A percentile compares a stretch with the other conserved stretches of the same genome.
These are phyloP conservation scores for Thereva nobilitata DNA, from an alignment of 2,888 invertebrate species.

Conservation along the genomic window DNA sequence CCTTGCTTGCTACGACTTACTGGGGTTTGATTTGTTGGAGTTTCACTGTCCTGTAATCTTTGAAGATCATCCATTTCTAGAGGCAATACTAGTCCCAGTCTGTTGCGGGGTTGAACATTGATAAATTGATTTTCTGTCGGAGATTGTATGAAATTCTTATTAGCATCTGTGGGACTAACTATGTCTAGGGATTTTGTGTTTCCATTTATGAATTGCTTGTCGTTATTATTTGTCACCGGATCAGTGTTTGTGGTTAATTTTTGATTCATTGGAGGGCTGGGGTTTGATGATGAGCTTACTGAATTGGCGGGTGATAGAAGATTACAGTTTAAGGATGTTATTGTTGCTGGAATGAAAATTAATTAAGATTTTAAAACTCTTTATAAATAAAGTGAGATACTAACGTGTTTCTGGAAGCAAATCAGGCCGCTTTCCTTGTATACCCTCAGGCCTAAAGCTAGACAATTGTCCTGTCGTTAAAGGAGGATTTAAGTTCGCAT, in stretches of 20 bases:
- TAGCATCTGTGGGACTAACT: constrained; percentile 39
- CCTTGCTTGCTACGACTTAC: constrained; percentile 66
- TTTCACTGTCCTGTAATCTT: constrained; percentile 50
- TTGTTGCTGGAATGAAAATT: constrained; percentile 57
- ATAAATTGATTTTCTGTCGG: constrained; percentile 31
- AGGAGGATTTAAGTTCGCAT: constrained; percentile 59
- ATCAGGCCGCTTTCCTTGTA: constrained; percentile 61
- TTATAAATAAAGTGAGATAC: constrained; percentile 39
- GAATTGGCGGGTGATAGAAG: constrained; percentile 58
- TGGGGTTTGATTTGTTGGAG: constrained; percentile 53
- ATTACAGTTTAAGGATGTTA: constrained; percentile 63
- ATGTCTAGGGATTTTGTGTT: constrained; percentile 39
- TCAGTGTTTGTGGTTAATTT: constrained; percentile 16
- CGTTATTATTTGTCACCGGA: constrained; percentile 9
- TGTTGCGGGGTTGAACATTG: constrained; percentile 48
- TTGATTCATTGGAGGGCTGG: constrained; percentile 44
- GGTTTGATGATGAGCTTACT: constrained; percentile 47
- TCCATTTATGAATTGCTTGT: constrained; percentile 29
- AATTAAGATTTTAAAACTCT: background rate
- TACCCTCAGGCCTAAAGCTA: constrained; percentile 55
- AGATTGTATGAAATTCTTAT: constrained; percentile 48
- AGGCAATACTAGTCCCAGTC: constrained; percentile 52
- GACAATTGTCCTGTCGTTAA: constrained; percentile 62
- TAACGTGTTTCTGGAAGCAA: constrained; percentile 64
- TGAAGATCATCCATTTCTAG: constrained; percentile 48